These are phyloP conservation scores for Micoletzkya japonica DNA, from an alignment of 2,888 invertebrate genomes.

Conservation along the genomic window DNA sequence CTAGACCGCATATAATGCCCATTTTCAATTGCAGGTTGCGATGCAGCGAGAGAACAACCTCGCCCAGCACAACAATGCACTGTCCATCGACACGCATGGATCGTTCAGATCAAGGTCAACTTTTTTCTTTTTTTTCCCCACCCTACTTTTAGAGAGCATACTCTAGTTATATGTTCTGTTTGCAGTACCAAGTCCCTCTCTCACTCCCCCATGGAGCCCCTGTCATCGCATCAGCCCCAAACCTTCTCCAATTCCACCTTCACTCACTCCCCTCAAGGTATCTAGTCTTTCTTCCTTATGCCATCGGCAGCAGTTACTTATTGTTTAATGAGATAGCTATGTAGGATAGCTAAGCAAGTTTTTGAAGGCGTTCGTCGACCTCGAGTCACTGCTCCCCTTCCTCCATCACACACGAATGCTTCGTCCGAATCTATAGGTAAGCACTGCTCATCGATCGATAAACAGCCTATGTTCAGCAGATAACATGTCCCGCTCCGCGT, in stretches of 20 bases:
- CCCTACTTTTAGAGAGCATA: neutral
- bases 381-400: conserved; percentile 26
- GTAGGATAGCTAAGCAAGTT: neutral
- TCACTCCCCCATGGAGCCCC: neutral
- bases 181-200: conserved; percentile 4
- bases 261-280: conserved; percentile 2
- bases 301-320: neutral
- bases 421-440: neutral
- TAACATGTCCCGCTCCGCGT: conserved; percentile 12
- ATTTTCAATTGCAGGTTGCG: neutral
- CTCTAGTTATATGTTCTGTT: neutral
- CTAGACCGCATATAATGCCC: too few species aligned
- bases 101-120: conserved; percentile 23
- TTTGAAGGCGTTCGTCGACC: conserved; percentile 17
- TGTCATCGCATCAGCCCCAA: neutral
- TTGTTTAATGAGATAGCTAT: neutral
- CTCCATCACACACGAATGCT: neutral
- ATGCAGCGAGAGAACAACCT: neutral
- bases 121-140: neutral
- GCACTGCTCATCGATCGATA: neutral
- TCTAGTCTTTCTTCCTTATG: neutral
- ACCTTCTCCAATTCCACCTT: neutral
- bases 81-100: conserved; percentile 17
- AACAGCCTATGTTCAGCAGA: neutral
- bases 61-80: neutral